Conservation (phyloP, 2,888 invertebrate genomes). For the Ornithoptera priamus region DNA sequence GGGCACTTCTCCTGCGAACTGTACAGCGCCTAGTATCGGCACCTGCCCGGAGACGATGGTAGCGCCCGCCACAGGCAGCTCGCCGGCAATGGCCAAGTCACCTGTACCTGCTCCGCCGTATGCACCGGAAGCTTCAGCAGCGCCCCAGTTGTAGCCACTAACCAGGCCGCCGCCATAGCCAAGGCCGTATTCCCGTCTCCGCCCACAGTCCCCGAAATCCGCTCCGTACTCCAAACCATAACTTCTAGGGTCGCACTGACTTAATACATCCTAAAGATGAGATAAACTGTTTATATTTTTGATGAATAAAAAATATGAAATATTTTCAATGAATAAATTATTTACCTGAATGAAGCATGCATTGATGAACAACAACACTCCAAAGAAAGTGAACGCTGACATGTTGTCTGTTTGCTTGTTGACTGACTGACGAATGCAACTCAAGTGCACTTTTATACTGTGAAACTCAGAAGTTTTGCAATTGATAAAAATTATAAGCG, state of each 20-base stretch:
- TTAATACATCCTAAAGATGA: background rate
- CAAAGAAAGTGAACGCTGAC: background rate
- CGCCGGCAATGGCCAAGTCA: constrained; percentile 23
- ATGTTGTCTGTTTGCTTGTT: constrained; percentile 1
- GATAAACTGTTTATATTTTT: too few species aligned
- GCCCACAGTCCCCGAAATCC: background rate
- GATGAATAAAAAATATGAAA: too few species aligned
- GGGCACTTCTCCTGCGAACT: constrained; percentile 22
- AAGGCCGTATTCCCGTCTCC: background rate
- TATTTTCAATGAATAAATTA: background rate
- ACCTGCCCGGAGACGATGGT: constrained; percentile 22
- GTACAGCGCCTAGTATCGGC: constrained; percentile 24
- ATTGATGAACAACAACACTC: background rate
- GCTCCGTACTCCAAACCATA: background rate
- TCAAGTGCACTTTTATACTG: background rate
- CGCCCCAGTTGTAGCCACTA: constrained; percentile 9
- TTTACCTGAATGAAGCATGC: constrained; percentile 10
- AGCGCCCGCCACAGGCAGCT: constrained; percentile 23
- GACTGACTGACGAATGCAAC: background rate
- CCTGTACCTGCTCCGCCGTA: constrained; percentile 24
- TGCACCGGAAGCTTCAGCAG: constrained; percentile 1
- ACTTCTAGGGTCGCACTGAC: background rate
- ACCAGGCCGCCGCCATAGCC: background rate
- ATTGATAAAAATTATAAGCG: background rate
- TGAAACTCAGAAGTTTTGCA: background rate